Evolutionary conservation across 2,113 vertebrate genomes (phyloP), one percentile per base, ranked within the genome.

Genomic region (Mesoclemmys tuberculata): DNA sequence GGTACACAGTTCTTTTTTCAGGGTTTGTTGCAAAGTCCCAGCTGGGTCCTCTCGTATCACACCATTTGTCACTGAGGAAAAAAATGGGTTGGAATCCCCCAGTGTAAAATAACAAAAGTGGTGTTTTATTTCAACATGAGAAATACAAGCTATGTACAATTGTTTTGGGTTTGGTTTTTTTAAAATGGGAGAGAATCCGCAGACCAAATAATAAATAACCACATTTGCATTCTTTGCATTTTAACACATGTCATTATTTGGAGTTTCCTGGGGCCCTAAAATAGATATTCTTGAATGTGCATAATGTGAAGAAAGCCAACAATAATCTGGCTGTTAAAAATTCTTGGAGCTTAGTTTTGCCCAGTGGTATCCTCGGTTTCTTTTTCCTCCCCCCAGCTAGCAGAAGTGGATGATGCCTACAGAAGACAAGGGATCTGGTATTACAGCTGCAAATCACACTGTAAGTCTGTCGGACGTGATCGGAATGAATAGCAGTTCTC

Each of bases 181-280:
- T 83, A 35, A 10, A 94, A 54, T 55, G 35, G 74, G 87, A 64
- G 35, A 95, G 71, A 49, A 52, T 80, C 71, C 93, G 44, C 55
- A 89, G 51, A 92, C 12, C 51, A 14, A 56, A 92, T 71, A 61
- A 9, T 29, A 49, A 12, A 21, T 3, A 35, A 24, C 10, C 49
- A 49, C 12, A 27, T 35, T 89, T 78, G 77, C 84, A 87, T 96
- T 96, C 90, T 85, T 94, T 94, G 94, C 64, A 9, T 94, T 97
- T 97, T 94, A 64, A 84, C 78, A 64, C 80, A 49, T 64, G 82
- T 91, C 78, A 51, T 24, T 80, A 55, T 88, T 56, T 84, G 89
- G 90, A 54, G 44, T 46, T 90, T 93, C 13, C 87, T 83, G 56
- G 21, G 1, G 0, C 78, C 88, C 87, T 52, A 14, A 92, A 95